Evolutionary conservation across 2,113 vertebrate species (phyloP).

Genomic region (Zapus hudsonius): DNA sequence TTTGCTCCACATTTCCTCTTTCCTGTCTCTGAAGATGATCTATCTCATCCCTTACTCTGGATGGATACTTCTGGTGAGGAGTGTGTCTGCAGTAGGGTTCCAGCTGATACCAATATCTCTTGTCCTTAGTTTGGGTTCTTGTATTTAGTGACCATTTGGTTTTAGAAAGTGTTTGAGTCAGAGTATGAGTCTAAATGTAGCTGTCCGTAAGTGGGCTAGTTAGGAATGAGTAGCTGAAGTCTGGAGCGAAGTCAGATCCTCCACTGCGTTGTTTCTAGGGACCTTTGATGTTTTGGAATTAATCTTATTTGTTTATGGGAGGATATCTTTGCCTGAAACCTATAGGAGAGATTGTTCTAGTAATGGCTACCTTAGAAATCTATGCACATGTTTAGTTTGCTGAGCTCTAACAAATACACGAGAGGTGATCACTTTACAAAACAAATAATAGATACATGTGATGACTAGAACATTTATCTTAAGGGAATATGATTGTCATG

Average conservation of each 20-base stretch:
- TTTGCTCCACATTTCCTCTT: not conserved
- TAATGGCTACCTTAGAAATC: not conserved
- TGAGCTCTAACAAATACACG: not conserved
- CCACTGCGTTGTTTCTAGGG: not conserved
- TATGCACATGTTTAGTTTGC: not conserved
- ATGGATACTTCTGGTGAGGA: not conserved
- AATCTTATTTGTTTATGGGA: not conserved
- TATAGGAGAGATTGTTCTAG: not conserved
- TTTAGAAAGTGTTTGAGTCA: not conserved
- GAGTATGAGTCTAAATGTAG: not conserved
- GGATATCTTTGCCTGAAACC: not conserved
- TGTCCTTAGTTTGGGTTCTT: not conserved
- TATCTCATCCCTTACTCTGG: fast-evolving
- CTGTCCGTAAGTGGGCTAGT: not conserved
- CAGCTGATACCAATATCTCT: not conserved
- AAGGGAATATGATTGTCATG: not conserved
- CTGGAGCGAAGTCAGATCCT: not conserved
- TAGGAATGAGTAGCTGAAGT: not conserved
- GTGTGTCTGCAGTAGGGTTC: not conserved
- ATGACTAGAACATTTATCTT: slow-evolving; percentile 19
- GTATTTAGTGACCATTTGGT: not conserved
- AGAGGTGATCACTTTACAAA: slow-evolving; percentile 1
- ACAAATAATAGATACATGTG: not conserved
- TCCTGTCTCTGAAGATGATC: not conserved
- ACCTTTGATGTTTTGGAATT: not conserved